Percentiles rank a stretch among this genome's conserved stretches.
Evolutionary conservation across 2,888 invertebrate genomes (phyloP).

Genomic region (Euzophera pinguis): DNA sequence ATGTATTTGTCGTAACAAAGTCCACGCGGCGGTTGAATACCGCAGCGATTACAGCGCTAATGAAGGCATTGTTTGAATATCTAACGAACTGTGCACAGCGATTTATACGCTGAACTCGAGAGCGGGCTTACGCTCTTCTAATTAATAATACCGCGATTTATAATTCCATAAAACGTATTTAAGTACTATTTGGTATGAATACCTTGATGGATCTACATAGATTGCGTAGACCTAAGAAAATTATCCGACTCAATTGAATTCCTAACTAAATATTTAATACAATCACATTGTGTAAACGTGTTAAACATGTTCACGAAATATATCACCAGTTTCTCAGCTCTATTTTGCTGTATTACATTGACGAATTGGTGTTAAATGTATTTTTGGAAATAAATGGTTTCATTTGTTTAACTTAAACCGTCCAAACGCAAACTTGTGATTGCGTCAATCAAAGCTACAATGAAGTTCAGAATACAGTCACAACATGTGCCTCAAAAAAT

Average conservation of each 20-base stretch:
- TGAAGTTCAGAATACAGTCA: neutral
- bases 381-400: too few relatives aligned
- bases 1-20: slow-evolving; percentile 22
- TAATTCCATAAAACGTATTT: slow-evolving; percentile 18
- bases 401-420: too few relatives aligned
- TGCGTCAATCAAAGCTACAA: neutral
- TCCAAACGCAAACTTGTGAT: too few relatives aligned
- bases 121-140: slow-evolving; percentile 33
- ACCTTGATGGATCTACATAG: too few relatives aligned
- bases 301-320: too few relatives aligned
- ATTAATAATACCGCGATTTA: slow-evolving; percentile 26
- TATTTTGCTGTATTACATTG: too few relatives aligned
- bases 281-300: too few relatives aligned
- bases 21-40: slow-evolving; percentile 42
- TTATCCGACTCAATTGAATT: too few relatives aligned
- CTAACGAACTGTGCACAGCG: slow-evolving; percentile 65
- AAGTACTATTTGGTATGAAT: neutral
- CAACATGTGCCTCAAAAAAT: neutral
- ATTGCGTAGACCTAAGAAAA: neutral
- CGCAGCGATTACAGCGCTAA: slow-evolving; percentile 70
- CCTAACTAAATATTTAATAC: too few relatives aligned
- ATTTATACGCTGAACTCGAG: slow-evolving; percentile 32
- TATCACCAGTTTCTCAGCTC: too few relatives aligned
- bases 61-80: slow-evolving; percentile 74
- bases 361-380: too few relatives aligned